Base-by-base conservation (phyloP, 2,113 vertebrate genomes). In the Phalacrocorax pelagicus region DNA sequence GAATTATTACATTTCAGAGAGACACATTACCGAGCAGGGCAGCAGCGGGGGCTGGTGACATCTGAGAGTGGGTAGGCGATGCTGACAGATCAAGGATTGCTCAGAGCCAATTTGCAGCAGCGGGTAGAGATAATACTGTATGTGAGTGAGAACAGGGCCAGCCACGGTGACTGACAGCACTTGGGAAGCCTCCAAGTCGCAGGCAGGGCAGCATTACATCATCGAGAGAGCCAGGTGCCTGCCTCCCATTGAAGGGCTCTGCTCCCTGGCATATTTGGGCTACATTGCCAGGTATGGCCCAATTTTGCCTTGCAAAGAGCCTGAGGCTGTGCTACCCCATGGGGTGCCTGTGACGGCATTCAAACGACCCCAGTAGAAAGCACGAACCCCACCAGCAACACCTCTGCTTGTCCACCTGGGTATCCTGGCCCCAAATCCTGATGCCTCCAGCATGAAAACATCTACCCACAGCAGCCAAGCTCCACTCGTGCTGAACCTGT, bases 81-180 rank as follows among this genome's bases (percentile, higher is more conserved):
- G 95, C 81, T 97, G 97, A 97, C 97, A 97, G 95, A 97, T 96
- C 96, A 97, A 92, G 94, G 95, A 97, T 96, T 97, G 89, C 94
- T 97, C 96, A 97, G 96, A 96, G 94, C 95, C 94, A 93, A 97
- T 97, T 97, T 97, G 85, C 94, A 97, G 97, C 96, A 96, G 94
- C 94, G 67, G 96, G 95, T 83, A 97, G 95, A 96, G 91, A 96
- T 90, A 97, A 92, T 84, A 47, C 88, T 71, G 93, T 75, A 36
- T 95, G 96, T 77, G 88, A 97, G 87, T 51, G 92, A 97, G 95
- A 96, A 84, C 66, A 80, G 77, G 95, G 93, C 91, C 88, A 85
- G 93, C 72, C 2, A 36, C 0, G 40, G 77, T 97, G 92, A 97
- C 74, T 96, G 95, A 95, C 94, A 96, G 87, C 63, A 0, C 92